Conservation (phyloP, 2,113 vertebrate genomes). For the Melanocharis versteri region DNA sequence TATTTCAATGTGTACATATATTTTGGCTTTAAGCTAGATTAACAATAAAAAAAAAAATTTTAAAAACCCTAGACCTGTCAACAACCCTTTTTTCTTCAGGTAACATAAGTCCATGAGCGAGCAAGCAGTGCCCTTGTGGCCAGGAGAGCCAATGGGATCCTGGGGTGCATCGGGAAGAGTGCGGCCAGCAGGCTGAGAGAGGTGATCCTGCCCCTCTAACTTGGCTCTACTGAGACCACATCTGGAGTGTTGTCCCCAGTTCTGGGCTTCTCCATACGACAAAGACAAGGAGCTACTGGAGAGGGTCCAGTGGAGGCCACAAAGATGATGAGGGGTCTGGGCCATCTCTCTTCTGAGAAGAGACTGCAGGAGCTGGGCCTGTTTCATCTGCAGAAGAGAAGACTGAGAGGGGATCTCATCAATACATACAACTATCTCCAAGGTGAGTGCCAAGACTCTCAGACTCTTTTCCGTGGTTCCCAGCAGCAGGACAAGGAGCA, state of each 20-base stretch:
- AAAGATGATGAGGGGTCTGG: neutral
- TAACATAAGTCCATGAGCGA: neutral
- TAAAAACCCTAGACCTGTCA: neutral
- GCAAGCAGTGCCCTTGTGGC: neutral
- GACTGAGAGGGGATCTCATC: neutral
- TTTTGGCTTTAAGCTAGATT: neutral
- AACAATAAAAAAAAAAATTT: neutral
- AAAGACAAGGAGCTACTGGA: neutral
- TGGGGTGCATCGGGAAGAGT: fast-evolving
- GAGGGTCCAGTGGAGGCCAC: neutral
- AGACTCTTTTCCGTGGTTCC: neutral
- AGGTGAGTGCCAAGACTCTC: neutral
- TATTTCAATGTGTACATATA: neutral
- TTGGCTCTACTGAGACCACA: neutral
- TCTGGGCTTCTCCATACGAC: neutral
- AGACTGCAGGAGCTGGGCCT: neutral
- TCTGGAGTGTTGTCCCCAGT: neutral
- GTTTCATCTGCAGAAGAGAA: neutral
- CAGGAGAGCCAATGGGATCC: neutral
- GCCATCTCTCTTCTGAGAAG: neutral
- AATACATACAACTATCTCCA: neutral
- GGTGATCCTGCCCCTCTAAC: neutral
- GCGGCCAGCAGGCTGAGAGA: neutral
- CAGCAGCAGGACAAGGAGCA: neutral
- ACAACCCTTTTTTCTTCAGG: neutral